Evolutionary conservation across 2,888 invertebrate genomes (phyloP).

Genomic region (Arctia plantaginis): DNA sequence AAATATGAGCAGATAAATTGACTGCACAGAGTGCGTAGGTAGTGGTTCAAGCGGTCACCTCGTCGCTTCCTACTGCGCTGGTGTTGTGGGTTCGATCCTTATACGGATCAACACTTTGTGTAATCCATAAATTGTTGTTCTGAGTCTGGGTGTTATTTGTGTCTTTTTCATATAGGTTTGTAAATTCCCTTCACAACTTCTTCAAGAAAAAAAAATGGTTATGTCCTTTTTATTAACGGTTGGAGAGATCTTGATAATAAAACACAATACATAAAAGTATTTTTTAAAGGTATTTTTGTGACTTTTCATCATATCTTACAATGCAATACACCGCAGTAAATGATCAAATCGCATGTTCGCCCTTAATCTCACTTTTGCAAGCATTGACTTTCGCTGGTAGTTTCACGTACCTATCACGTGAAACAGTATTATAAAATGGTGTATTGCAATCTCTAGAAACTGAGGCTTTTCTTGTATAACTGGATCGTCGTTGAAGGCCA

Average conservation of each 20-base stretch:
- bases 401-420: slow-evolving; percentile 35
- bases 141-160: too few relatives aligned
- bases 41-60: too few relatives aligned
- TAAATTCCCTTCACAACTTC: too few relatives aligned
- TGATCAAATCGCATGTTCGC: slow-evolving; percentile 22
- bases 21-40: too few relatives aligned
- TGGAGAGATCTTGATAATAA: not conserved
- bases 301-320: not conserved
- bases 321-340: slow-evolving; percentile 4
- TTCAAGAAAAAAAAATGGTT: not conserved
- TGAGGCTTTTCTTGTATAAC: slow-evolving; percentile 12
- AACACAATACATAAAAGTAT: not conserved
- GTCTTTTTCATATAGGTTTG: too few relatives aligned
- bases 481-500: not conserved
- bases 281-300: not conserved
- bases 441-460: slow-evolving; percentile 21
- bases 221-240: not conserved
- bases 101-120: too few relatives aligned
- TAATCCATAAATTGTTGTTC: too few relatives aligned
- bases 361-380: slow-evolving; percentile 48
- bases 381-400: slow-evolving; percentile 43
- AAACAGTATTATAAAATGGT: slow-evolving; percentile 35
- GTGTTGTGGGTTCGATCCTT: too few relatives aligned
- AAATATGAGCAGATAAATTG: too few relatives aligned
- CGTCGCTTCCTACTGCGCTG: too few relatives aligned